phyloP scores from a whole-genome alignment of 2,113 vertebrate species.

The Oenanthe oenanthe region DNA sequence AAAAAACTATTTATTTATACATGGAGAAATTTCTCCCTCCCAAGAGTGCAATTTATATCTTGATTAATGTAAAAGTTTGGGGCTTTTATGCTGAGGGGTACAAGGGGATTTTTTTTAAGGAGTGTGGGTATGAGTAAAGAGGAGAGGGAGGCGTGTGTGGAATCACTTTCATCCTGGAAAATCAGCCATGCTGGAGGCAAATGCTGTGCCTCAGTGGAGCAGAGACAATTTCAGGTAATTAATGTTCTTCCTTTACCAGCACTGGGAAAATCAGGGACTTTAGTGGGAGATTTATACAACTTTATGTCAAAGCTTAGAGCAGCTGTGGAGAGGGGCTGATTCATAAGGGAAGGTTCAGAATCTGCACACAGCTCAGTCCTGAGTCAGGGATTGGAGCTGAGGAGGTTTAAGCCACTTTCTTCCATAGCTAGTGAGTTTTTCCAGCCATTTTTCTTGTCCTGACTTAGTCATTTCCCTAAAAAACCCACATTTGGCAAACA shows the following conservation, averaged over 20 bases:
- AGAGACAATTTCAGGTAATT: conserved; percentile 64
- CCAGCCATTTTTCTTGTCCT: not conserved
- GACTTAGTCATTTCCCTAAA: not conserved
- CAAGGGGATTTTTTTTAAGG: not conserved
- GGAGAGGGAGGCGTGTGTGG: not conserved
- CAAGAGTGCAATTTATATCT: not conserved
- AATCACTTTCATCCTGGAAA: not conserved
- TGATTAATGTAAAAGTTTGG: conserved; percentile 29
- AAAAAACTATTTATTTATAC: not conserved
- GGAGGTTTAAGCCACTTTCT: not conserved
- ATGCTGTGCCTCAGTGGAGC: conserved; percentile 49
- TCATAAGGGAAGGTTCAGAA: not conserved
- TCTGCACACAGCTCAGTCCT: not conserved
- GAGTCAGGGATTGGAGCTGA: not conserved
- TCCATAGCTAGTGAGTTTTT: not conserved
- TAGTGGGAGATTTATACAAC: conserved; percentile 19
- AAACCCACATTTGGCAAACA: not conserved
- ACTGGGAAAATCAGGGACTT: conserved; percentile 18
- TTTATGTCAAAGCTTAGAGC: not conserved
- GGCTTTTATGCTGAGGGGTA: not conserved
- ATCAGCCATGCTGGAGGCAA: conserved; percentile 49
- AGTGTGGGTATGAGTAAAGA: not conserved
- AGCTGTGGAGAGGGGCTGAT: not conserved
- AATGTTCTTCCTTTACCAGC: conserved; percentile 48
- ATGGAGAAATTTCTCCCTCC: not conserved